Evolutionary conservation across 1,140 invertebrate genomes (phyloP).

Genomic region (Scaptomyza graminum): DNA sequence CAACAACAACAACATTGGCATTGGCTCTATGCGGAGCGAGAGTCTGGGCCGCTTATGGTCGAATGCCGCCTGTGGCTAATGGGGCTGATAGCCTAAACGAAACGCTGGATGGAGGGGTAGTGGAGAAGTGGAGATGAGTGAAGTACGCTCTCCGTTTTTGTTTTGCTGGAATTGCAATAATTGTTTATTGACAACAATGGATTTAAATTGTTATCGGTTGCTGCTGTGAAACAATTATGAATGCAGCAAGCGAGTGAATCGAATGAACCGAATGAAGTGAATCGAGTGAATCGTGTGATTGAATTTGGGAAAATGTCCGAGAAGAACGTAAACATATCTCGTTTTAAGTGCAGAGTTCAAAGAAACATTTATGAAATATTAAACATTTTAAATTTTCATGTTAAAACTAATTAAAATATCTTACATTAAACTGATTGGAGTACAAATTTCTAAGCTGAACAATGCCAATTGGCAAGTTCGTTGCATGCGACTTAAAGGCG

Average conservation of each 20-base stretch:
- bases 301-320: conserved; percentile 17
- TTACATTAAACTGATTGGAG: background rate
- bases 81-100: conserved; percentile 48
- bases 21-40: conserved; percentile 41
- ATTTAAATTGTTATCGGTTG: conserved; percentile 77
- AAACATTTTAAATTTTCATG: too few relatives aligned
- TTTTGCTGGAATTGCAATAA: conserved; percentile 66
- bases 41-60: conserved; percentile 47
- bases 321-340: background rate
- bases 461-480: conserved; percentile 46
- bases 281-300: conserved; percentile 33
- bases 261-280: conserved; percentile 17
- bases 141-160: conserved; percentile 18
- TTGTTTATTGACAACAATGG: conserved; percentile 78
- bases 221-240: conserved; percentile 70
- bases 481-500: conserved; percentile 11
- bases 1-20: conserved; percentile 25
- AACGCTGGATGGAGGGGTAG: background rate
- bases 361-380: too few relatives aligned
- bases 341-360: too few relatives aligned
- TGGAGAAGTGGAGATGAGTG: background rate
- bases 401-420: too few relatives aligned
- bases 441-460: conserved; percentile 10
- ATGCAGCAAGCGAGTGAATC: conserved; percentile 7
- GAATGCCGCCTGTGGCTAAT: conserved; percentile 64